Evolutionary conservation across 2,888 invertebrate species (phyloP), one percentile per base, ranked within the genome.

Genomic region (Chalcosyrphus nemorum): DNA sequence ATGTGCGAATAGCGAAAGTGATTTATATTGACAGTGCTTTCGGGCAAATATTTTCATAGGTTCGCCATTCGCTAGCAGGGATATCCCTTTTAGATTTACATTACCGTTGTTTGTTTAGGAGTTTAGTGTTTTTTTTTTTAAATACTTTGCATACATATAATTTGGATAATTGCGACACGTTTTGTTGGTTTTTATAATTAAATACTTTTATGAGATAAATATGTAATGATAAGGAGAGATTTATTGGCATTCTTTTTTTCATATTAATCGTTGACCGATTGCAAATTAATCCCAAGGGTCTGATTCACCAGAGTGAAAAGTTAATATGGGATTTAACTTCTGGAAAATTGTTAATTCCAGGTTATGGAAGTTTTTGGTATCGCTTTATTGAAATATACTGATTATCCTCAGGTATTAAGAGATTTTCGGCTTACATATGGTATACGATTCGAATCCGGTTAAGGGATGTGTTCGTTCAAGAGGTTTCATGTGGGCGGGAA

Each of bases 1-100:
- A 71, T 81, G 75, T 52, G 59, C 52, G 77, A 81, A 81, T 71
- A 65, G 65, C n/a, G 57, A 71, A 66, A 66, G 71, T 81, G 65
- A 77, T 76, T 77, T 77, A 81, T 71, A 59, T 59, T 24, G n/a
- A 32, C 5, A 41, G 5, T 11, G 19, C 11, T 1, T 19, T 21
- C 61, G 38, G 4, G 13, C 17, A 81, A 81, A 81, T 76, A 57
- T 70, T 77, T 61, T 43, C 54, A 68, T 59, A n/a, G n/a, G n/a
- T n/a, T n/a, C n/a, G n/a, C n/a, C n/a, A n/a, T n/a, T n/a, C n/a
- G n/a, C n/a, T 24, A 15, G 19, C 13, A 7, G 9, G 43, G 43
- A 43, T 43, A 19, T n/a, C 50, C n/a, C 11, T 65, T 32, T 38
- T 54, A 54, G 43, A 35, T 54, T 32, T 35, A 24, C 15, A 19